Percentiles rank a stretch among this genome's conserved stretches.
phyloP scores from a whole-genome alignment of 2,888 invertebrate genomes.

The Phrixothrix hirtus region DNA sequence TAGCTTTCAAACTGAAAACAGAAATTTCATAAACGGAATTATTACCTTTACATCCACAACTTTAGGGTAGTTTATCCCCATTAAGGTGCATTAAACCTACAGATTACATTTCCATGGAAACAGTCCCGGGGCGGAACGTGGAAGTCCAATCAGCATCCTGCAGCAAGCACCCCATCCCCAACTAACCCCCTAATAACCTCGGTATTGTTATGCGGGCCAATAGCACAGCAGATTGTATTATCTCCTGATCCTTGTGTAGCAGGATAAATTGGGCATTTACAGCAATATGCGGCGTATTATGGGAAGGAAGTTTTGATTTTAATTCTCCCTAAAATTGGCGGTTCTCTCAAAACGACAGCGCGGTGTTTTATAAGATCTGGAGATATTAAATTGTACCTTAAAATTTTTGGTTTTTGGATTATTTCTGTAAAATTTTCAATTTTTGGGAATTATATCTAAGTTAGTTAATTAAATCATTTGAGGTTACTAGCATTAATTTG shows the following conservation, averaged over 20 bases:
- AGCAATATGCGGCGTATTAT: slow-evolving; percentile 53
- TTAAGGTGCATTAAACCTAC: slow-evolving; percentile 32
- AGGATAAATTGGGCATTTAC: slow-evolving; percentile 35
- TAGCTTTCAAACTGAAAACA: slow-evolving; percentile 11
- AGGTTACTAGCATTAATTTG: no score
- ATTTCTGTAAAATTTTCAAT: no score
- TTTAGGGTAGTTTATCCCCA: slow-evolving; percentile 30
- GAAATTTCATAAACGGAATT: slow-evolving; percentile 22
- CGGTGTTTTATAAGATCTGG: no score
- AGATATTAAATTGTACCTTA: no score
- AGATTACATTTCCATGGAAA: slow-evolving; percentile 34
- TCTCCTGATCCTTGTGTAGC: slow-evolving; percentile 34
- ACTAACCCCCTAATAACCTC: slow-evolving; percentile 33
- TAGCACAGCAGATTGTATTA: slow-evolving; percentile 34
- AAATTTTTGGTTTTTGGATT: no score
- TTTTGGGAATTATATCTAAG: no score
- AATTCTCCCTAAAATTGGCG: no score
- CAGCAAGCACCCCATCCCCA: slow-evolving; percentile 24
- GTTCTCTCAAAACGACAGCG: no score
- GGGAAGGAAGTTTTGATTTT: slow-evolving; percentile 45
- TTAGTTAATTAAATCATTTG: no score
- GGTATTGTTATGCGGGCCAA: slow-evolving; percentile 35
- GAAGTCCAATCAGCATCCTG: slow-evolving; percentile 29
- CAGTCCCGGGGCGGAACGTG: slow-evolving; percentile 28
- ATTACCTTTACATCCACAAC: slow-evolving; percentile 29